Base-by-base conservation (phyloP, 2,888 invertebrate species). In the Sinodicranocentrus sp. region DNA sequence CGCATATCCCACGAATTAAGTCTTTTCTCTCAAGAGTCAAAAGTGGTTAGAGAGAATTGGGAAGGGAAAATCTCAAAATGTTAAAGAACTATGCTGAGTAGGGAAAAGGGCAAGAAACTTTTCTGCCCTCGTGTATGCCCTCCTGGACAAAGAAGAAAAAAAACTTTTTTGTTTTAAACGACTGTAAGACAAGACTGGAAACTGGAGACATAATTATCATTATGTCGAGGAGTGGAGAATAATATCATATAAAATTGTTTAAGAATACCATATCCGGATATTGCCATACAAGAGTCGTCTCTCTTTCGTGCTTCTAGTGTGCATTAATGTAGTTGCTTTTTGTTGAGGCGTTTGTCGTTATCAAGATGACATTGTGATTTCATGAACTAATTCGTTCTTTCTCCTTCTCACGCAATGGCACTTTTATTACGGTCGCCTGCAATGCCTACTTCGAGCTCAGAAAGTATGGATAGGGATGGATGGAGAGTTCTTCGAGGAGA, bases 331-430 rank as follows among this genome's bases (percentile, higher is more conserved):
- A 54, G 21, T 26, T 23, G 28, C 21, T 6, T 33, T 17, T 61
- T 61, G n/a, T 21, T 19, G 21, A 68, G 70, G 59, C 57, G 59
- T 78, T 67, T 57, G 54, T 52, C 39, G 71, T 80, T 80, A 80
- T 80, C 80, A 80, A 80, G 80, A 80, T 80, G 80, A 80, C 80
- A 80, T 80, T 80, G 80, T 80, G 80, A 80, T 80, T 80, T 80
- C 72, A 80, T 80, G 72, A 80, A 80, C 80, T 80, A 80, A 72
- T 80, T 80, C 63, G 67, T 72, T 33, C 71, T 76, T 80, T 67
- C 73, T 80, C 80, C 80, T 43, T 67, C 72, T 72, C 80, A 73
- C 80, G 80, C 72, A 73, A 80, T 73, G 43, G 21, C 73, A 79
- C 63, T 73, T 78, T 54, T 48, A 44, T 70, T 61, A 17, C 48